Evolutionary conservation across 2,113 vertebrate species (phyloP).

Genomic region (Scatophagus argus): DNA sequence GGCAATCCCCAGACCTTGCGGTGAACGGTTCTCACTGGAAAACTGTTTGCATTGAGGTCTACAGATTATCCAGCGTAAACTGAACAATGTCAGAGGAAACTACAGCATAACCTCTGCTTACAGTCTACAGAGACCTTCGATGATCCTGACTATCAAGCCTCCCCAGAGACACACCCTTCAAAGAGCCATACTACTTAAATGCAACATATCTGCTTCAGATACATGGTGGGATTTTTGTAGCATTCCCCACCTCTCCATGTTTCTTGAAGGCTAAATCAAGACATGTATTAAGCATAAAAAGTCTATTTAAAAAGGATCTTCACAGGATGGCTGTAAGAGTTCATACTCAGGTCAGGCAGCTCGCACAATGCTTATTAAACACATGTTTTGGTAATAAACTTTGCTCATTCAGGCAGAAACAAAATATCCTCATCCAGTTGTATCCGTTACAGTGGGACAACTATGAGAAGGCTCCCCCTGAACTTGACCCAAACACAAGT

Average conservation of each 20-base stretch:
- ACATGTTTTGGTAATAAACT: conserved; percentile 17
- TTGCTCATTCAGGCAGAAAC: conserved; percentile 19
- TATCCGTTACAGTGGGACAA: conserved; percentile 32
- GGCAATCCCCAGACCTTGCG: not conserved
- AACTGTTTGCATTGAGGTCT: not conserved
- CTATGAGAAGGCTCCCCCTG: conserved; percentile 13
- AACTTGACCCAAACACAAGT: conserved; percentile 39
- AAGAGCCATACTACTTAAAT: not conserved
- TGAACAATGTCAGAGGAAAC: not conserved
- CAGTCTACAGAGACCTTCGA: not conserved
- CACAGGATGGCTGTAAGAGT: not conserved
- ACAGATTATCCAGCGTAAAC: not conserved
- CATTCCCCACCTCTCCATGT: not conserved
- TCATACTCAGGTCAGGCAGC: conserved; percentile 27
- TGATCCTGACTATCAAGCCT: conserved; percentile 1
- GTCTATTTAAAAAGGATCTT: conserved; percentile 6
- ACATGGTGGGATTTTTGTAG: not conserved
- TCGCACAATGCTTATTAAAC: conserved; percentile 13
- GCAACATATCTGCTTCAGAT: not conserved
- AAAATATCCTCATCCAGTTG: conserved; percentile 45
- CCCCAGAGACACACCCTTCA: not conserved
- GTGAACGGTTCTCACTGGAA: not conserved
- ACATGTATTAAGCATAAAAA: conserved; percentile 5
- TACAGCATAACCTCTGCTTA: not conserved
- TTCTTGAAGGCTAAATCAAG: not conserved